These are phyloP conservation scores for Drosophila oshimai DNA, from an alignment of 1,140 invertebrate species.

Conservation along the genomic window DNA sequence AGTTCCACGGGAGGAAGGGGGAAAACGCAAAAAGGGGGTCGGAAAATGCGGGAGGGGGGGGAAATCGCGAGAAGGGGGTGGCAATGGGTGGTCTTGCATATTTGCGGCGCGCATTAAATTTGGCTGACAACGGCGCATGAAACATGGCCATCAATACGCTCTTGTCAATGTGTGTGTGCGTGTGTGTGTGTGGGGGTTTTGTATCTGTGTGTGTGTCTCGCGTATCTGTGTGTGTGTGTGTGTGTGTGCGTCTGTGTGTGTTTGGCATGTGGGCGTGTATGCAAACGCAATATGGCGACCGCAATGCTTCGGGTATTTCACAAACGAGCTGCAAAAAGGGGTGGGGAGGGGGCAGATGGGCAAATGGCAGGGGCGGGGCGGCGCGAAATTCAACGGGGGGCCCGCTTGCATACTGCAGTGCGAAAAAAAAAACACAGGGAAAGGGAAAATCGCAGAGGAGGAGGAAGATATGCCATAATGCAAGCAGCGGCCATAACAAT, in stretches of 20 bases:
- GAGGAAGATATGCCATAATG: slow-evolving; percentile 29
- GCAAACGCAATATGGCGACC: slow-evolving; percentile 82
- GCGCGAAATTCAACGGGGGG: slow-evolving; percentile 2
- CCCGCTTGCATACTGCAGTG: neutral
- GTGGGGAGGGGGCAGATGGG: slow-evolving; percentile 12
- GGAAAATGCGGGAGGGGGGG: neutral
- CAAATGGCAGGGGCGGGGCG: neutral
- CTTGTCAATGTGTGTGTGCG: slow-evolving; percentile 54
- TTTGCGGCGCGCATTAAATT: slow-evolving; percentile 79
- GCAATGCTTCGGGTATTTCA: slow-evolving; percentile 74
- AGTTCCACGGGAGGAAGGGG: too few relatives aligned
- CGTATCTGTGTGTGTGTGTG: slow-evolving; percentile 1
- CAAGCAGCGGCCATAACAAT: slow-evolving; percentile 29
- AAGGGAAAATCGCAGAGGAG: slow-evolving; percentile 3
- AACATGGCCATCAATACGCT: slow-evolving; percentile 76
- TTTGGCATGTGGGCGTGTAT: slow-evolving; percentile 74
- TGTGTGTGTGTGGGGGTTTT: neutral
- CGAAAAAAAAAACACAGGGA: neutral
- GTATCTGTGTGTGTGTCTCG: neutral
- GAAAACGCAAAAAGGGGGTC: neutral
- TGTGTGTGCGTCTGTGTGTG: slow-evolving; percentile 46
- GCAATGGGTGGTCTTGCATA: slow-evolving; percentile 56
- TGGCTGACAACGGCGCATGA: slow-evolving; percentile 78
- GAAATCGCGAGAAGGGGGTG: neutral
- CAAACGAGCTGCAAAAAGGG: slow-evolving; percentile 34